These are phyloP conservation scores for Nephrotoma flavescens DNA, from an alignment of 2,888 invertebrate species.

Conservation along the genomic window DNA sequence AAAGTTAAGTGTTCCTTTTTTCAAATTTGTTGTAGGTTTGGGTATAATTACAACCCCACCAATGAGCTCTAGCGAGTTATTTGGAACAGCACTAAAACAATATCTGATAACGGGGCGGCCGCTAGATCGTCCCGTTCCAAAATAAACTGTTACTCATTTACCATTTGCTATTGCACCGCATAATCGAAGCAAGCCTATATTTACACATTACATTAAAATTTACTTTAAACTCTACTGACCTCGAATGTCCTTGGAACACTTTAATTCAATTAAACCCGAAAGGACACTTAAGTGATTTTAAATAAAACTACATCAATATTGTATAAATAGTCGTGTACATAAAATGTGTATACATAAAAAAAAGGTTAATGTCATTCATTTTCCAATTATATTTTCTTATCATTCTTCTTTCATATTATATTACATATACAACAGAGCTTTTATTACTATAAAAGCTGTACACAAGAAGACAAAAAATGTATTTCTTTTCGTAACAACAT, in stretches of 20 bases:
- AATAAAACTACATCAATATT: neutral
- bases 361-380: neutral
- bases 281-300: neutral
- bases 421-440: neutral
- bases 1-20: no score
- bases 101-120: no score
- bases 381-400: neutral
- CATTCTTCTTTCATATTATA: neutral
- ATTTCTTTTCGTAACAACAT: neutral
- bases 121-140: no score
- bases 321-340: neutral
- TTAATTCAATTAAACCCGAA: neutral
- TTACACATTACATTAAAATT: no score
- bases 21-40: no score
- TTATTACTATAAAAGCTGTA: neutral
- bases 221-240: neutral
- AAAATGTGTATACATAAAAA: neutral
- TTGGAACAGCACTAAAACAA: no score
- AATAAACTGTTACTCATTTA: no score
- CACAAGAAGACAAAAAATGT: neutral
- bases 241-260: neutral
- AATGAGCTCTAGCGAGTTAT: no score
- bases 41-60: no score
- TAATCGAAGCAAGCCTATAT: no score
- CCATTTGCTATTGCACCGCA: no score